Base-by-base conservation (phyloP, 2,797 vertebrate species). In the Melanotaenia trifasciata region DNA sequence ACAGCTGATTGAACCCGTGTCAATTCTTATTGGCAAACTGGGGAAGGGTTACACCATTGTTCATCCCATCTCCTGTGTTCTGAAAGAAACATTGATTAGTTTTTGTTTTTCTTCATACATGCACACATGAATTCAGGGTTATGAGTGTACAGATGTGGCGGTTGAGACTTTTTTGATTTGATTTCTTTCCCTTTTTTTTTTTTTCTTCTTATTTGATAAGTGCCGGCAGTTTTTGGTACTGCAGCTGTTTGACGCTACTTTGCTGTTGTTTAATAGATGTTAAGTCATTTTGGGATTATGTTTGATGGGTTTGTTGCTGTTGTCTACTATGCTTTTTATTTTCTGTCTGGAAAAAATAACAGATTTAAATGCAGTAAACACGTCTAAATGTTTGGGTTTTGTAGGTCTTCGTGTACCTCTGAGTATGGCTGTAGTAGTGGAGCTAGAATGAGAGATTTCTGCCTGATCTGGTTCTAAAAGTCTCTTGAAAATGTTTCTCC, bases 11-110 rank as follows among this genome's bases (percentile, higher is more conserved):
- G 63, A 80, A 56, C 58, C 36, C 7, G 40, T 22, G 63, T 61
- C 64, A 43, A 59, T 47, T 64, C 11, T 45, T 35, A 16, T 2
- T 43, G 59, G 47, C 28, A n/a, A 78, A 75, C 76, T 32, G 82
- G 83, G 80, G 84, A 89, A 86, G 83, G 80, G 88, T 93, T 91
- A 58, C 81, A 67, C 20, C 69, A 54, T 79, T 12, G 69, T 60
- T 79, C 79, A 72, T 85, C 64, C 66, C 70, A 70, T 84, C 76
- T 47, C 67, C 58, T 70, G 13, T 74, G 72, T 79, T 35, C 53
- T 70, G 57, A 68, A 24, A 22, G 9, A 58, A 58, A 60, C 64
- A 35, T 74, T 18, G 1, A 3, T 59, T 35, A 12, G 7, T 64
- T 66, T 72, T 38, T 40, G 40, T 64, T 65, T 70, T 18, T 16